Evolutionary conservation across 2,888 invertebrate genomes (phyloP).

Genomic region (Nomada hirtipes): DNA sequence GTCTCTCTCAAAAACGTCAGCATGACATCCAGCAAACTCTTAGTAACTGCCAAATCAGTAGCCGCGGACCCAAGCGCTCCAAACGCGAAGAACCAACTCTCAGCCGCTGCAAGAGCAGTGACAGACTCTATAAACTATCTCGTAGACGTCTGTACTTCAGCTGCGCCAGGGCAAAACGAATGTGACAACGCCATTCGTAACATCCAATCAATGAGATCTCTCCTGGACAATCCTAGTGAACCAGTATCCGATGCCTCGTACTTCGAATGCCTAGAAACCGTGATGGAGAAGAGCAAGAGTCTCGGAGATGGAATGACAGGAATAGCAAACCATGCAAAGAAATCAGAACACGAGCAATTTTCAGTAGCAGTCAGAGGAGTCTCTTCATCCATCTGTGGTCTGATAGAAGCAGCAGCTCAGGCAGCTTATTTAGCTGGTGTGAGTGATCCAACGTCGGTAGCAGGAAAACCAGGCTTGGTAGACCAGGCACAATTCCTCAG

Average conservation of each 20-base stretch:
- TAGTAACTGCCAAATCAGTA: conserved; percentile 94
- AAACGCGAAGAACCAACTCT: conserved; percentile 95
- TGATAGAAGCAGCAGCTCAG: conserved; percentile 97
- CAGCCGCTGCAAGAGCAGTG: conserved; percentile 94
- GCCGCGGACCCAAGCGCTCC: conserved; percentile 96
- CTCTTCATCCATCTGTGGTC: conserved; percentile 94
- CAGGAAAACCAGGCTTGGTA: conserved; percentile 94
- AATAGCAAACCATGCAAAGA: conserved; percentile 96
- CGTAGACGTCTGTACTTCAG: conserved; percentile 94
- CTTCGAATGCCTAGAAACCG: conserved; percentile 96
- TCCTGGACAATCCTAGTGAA: conserved; percentile 94
- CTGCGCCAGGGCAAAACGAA: conserved; percentile 98
- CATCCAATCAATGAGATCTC: conserved; percentile 93
- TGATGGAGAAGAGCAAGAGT: conserved; percentile 94
- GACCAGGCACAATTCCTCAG: conserved; percentile 95
- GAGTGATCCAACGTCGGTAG: conserved; percentile 95
- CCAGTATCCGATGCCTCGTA: conserved; percentile 95
- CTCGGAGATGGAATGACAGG: conserved; percentile 97
- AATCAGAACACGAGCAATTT: conserved; percentile 93
- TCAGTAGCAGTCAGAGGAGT: conserved; percentile 93
- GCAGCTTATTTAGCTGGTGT: conserved; percentile 98
- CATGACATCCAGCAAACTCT: conserved; percentile 93
- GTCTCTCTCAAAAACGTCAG: conserved; percentile 95
- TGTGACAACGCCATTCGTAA: conserved; percentile 97
- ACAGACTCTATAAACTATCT: conserved; percentile 97